phyloP scores from a whole-genome alignment of 2,113 vertebrate genomes.

The Regulus satrapa region DNA sequence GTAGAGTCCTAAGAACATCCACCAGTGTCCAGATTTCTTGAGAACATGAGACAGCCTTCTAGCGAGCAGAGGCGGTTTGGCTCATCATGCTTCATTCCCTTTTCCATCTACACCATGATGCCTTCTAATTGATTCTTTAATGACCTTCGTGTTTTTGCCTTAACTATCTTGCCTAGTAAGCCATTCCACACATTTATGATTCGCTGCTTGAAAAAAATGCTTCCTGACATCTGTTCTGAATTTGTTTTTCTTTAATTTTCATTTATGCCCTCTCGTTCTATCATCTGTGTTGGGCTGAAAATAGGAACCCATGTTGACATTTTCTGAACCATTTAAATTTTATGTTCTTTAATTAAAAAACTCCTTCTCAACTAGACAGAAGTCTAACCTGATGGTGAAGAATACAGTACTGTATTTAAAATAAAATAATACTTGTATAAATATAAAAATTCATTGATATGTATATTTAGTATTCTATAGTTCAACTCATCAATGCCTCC shows the following conservation, averaged over 20 bases:
- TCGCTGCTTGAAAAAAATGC: slow-evolving; percentile 63
- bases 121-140: slow-evolving; percentile 68
- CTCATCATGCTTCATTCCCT: neutral
- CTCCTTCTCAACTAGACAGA: slow-evolving; percentile 55
- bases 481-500: neutral
- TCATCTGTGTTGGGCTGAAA: slow-evolving; percentile 79
- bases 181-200: slow-evolving; percentile 71
- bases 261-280: slow-evolving; percentile 77
- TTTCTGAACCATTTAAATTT: slow-evolving; percentile 76
- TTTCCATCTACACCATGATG: slow-evolving; percentile 50
- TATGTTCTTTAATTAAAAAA: slow-evolving; percentile 78
- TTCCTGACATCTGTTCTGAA: slow-evolving; percentile 79
- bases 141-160: slow-evolving; percentile 57
- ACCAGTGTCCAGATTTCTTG: neutral
- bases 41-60: neutral
- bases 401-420: neutral
- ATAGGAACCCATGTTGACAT: slow-evolving; percentile 79
- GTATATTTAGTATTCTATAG: neutral
- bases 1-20: neutral
- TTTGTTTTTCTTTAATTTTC: slow-evolving; percentile 81
- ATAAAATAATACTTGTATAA: neutral
- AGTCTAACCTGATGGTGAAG: slow-evolving; percentile 56
- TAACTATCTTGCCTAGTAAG: slow-evolving; percentile 70
- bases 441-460: neutral
- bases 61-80: neutral